Base-by-base conservation (phyloP, 2,888 invertebrate species). In the Dilophus febrilis region DNA sequence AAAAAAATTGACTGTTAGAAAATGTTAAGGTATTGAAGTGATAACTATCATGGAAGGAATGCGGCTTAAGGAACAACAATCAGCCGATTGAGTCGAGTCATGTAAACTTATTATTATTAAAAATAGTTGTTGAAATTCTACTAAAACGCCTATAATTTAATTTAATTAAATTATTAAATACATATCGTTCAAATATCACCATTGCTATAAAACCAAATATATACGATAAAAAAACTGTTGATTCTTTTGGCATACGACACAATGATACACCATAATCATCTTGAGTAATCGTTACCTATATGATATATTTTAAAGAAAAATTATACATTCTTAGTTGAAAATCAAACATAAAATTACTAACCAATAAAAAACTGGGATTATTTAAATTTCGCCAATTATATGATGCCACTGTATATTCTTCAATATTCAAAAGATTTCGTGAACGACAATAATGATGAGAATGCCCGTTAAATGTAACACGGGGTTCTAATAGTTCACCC, bases 321-420 rank as follows among this genome's bases (percentile, higher is more conserved):
- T n/a, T n/a, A n/a, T n/a, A n/a, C n/a, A n/a, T n/a, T n/a, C n/a
- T n/a, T n/a, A n/a, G n/a, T n/a, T n/a, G n/a, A n/a, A 35, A 17
- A 40, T 36, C 40, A 37, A 37, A 35, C 18, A 10, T 10, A 31
- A 36, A 17, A 10, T 38, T 10, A 51, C 68, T 68, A 64, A 92
- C 92, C 71, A 95, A 65, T 52, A 88, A 71, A 65, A 88, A 91
- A 51, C 85, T 85, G 0, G 95, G 95, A 59, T 85, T 83, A 51
- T 81, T 67, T 57, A 84, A 84, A 62, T 97, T 92, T 42, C 95
- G 70, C 97, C 97, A 97, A 55, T 83, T 94, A 53, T 94, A 97
- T 5, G 95, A 95, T 0, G 95, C 79, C 7, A 97, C 73, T 1
- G 92, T 92, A 50, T 77, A 74, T 58, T 86, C 85, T 3, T 72